Conservation (phyloP, 2,888 invertebrate species). For the Blastobasis adustella region DNA sequence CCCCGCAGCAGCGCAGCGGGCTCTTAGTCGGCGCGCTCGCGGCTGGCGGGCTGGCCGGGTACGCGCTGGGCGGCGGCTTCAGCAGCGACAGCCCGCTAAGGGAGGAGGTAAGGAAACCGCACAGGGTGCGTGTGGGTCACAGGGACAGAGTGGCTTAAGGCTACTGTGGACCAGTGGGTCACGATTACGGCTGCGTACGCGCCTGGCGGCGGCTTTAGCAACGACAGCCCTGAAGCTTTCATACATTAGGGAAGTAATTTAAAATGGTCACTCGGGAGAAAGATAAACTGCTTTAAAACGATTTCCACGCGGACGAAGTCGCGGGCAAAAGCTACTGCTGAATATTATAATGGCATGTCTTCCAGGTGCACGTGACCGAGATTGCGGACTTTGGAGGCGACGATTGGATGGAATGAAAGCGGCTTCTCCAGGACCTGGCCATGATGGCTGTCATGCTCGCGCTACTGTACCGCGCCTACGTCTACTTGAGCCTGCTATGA, state of each 20-base stretch:
- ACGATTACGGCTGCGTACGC: too few relatives aligned
- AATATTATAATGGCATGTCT: not conserved
- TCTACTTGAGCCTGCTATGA: too few relatives aligned
- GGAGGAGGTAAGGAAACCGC: slow-evolving; percentile 44
- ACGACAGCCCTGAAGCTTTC: too few relatives aligned
- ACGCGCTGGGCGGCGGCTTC: slow-evolving; percentile 70
- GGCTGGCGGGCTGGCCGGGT: slow-evolving; percentile 71
- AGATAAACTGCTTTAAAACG: not conserved
- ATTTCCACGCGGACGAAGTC: not conserved
- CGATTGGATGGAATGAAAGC: slow-evolving; percentile 49
- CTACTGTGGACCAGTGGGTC: too few relatives aligned
- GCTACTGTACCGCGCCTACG: too few relatives aligned
- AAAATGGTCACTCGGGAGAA: too few relatives aligned
- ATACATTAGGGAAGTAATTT: too few relatives aligned
- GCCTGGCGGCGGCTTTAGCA: too few relatives aligned
- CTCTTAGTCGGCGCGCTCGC: slow-evolving; percentile 71
- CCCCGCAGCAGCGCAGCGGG: slow-evolving; percentile 31
- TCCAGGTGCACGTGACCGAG: slow-evolving; percentile 40
- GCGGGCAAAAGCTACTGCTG: not conserved
- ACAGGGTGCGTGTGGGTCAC: too few relatives aligned
- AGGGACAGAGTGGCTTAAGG: too few relatives aligned
- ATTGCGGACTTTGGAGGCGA: slow-evolving; percentile 45
- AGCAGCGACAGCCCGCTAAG: slow-evolving; percentile 35
- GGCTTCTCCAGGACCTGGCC: too few relatives aligned
- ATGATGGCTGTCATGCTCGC: too few relatives aligned